A percentile compares a stretch with the other conserved stretches of the same genome.
phyloP scores from a whole-genome alignment of 2,888 invertebrate genomes.

The Phengaris alcon region DNA sequence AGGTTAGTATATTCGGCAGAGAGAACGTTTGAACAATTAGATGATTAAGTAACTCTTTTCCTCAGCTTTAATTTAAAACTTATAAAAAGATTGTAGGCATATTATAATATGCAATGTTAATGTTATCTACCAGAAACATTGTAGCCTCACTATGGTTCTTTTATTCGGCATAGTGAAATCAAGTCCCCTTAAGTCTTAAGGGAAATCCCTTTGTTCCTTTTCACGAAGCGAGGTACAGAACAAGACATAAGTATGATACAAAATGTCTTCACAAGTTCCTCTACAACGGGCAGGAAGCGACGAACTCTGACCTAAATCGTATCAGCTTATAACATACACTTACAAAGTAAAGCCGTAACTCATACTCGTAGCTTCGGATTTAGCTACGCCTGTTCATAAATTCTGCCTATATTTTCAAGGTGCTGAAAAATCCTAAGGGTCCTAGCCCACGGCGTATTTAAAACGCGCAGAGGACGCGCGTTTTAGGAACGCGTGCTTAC shows the following conservation, averaged over 20 bases:
- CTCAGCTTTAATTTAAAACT: no score
- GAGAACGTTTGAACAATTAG: no score
- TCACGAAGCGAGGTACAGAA: slow-evolving; percentile 19
- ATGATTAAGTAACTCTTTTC: no score
- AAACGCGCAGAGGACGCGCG: no score
- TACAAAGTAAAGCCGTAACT: not conserved
- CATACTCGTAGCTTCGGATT: not conserved
- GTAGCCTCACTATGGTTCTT: not conserved
- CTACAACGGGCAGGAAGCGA: slow-evolving; percentile 17
- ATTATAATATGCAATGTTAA: not conserved
- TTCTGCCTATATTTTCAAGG: not conserved
- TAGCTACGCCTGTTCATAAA: no score
- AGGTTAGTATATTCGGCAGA: no score
- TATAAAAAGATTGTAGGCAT: no score
- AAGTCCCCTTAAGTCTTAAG: slow-evolving; percentile 1
- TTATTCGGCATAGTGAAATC: slow-evolving; percentile 9
- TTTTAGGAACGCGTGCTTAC: no score
- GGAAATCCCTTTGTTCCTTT: slow-evolving; percentile 20
- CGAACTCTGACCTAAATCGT: slow-evolving; percentile 13
- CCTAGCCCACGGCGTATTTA: no score
- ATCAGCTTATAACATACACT: not conserved
- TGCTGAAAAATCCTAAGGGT: no score
- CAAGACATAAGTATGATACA: slow-evolving; percentile 16
- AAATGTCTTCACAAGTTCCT: slow-evolving; percentile 18
- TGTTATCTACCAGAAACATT: not conserved